Evolutionary conservation across 2,113 vertebrate species (phyloP), one percentile per base, ranked within the genome.

Genomic region (Hemibagrus wyckioides): DNA sequence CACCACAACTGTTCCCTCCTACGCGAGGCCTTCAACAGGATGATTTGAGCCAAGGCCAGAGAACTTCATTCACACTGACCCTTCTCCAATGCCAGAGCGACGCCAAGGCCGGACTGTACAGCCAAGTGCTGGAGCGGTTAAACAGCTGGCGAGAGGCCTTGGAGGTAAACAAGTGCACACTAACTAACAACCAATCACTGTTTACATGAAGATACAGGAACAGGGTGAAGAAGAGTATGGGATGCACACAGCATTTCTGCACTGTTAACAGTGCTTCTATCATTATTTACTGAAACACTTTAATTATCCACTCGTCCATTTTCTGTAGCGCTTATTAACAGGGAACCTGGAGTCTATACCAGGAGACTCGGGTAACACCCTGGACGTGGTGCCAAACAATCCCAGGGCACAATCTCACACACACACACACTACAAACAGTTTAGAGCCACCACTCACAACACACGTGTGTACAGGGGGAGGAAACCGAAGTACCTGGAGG

Each of bases 1-100:
- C 69, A 80, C 69, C 80, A 39, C 76, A 83, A 88, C 83, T 88
- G 89, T 59, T 88, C 80, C 85, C 80, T 80, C 63, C 73, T 86
- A 86, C 80, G 25, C 14, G 23, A 80, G 87, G 84, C 86, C 79
- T 82, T 88, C 76, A 41, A 82, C 79, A 69, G 30, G 71, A 65
- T 61, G 50, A 54, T 73, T 87, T 87, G 89, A 90, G 80, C 65
- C 48, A 14, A 81, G 86, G 86, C 89, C 89, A 90, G 84, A 71
- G 80, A 85, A 88, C 80, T 90, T 88, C 65, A 86, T 81, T 81
- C 41, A 85, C 57, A 76, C 87, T 90, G 89, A 90, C 86, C 89
- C 80, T 25, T 82, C 79, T 87, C 36, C 56, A 88, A 71, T 87
- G 85, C 81, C 88, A 80, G 65, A 36, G 19, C 85, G 33, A 54